Evolutionary conservation across 2,797 vertebrate genomes (phyloP), one percentile per base, ranked within the genome.

Genomic region (Fundulus diaphanus): DNA sequence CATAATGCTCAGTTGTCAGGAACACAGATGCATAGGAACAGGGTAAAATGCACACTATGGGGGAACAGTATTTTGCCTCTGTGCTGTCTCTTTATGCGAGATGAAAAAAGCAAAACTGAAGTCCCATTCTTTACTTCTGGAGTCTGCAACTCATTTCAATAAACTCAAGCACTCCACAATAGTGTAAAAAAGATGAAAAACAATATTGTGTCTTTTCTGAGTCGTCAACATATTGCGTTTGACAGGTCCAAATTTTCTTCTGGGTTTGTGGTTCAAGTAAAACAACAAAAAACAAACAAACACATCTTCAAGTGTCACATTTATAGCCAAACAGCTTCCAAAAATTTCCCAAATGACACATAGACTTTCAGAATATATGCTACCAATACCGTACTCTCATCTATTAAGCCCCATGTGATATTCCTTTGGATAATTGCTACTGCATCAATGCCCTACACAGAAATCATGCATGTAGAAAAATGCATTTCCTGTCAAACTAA

Each of bases 71-170:
- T 85, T 86, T 82, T 78, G 35, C 77, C 74, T 87, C 82, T 84
- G 86, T 46, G 80, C 65, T 85, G 87, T 86, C 73, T 82, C 65
- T 90, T 89, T 90, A 90, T 91, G 88, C 83, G 90, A 92, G 91
- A 78, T 75, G 75, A 81, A 83, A 51, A 85, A 85, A 92, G 78
- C 81, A 77, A 71, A 87, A 88, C 56, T 35, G 31, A 89, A 81
- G 88, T 86, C 56, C 85, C 83, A 84, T 84, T 87, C 79, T 77
- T 86, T 87, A 90, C 84, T 92, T 90, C 76, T 82, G 51, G 51
- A 86, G 81, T 75, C 73, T 78, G 79, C 77, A 63, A 35, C 82
- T 81, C 74, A 88, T n/a, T n/a, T n/a, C n/a, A n/a, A n/a, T 88
- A 87, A 85, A 84, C 78, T 73, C 44, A 42, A 66, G 72, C 52